Percentiles rank a stretch among this genome's conserved stretches.
Evolutionary conservation across 2,888 invertebrate genomes (phyloP).

Genomic region (Mantis religiosa): DNA sequence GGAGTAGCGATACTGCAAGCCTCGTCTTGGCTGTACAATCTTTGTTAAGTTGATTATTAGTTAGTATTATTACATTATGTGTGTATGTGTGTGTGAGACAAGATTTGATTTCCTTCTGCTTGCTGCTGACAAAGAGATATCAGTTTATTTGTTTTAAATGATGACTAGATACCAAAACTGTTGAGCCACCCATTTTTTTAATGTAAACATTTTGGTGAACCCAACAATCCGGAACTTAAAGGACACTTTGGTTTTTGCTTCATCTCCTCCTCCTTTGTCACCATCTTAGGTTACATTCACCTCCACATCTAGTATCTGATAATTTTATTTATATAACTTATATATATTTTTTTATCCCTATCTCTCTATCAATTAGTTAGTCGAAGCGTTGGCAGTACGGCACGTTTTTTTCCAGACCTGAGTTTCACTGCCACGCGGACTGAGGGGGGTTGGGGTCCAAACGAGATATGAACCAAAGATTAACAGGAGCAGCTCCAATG

Average conservation of each 20-base stretch:
- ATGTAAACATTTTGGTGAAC: constrained; percentile 25
- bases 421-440: constrained; percentile 8
- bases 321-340: constrained; percentile 20
- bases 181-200: constrained; percentile 29
- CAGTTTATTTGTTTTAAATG: constrained; percentile 22
- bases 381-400: constrained; percentile 13
- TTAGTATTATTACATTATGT: neutral
- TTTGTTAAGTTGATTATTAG: constrained; percentile 2
- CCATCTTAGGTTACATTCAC: constrained; percentile 28
- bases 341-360: constrained; percentile 15
- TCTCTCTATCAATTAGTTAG: constrained; percentile 9
- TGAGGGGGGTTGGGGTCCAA: neutral
- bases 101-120: constrained; percentile 26
- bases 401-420: neutral
- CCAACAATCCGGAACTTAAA: constrained; percentile 32
- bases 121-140: constrained; percentile 27
- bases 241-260: constrained; percentile 34
- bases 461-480: constrained; percentile 3
- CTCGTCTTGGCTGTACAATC: constrained; percentile 18
- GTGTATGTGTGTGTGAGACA: constrained; percentile 21
- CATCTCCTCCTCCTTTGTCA: constrained; percentile 28
- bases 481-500: constrained; percentile 10
- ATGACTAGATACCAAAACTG: constrained; percentile 33
- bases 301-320: constrained; percentile 25
- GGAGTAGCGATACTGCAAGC: constrained; percentile 26